Base-by-base conservation (phyloP, 2,888 invertebrate genomes). In the Steinernema hermaphroditum region DNA sequence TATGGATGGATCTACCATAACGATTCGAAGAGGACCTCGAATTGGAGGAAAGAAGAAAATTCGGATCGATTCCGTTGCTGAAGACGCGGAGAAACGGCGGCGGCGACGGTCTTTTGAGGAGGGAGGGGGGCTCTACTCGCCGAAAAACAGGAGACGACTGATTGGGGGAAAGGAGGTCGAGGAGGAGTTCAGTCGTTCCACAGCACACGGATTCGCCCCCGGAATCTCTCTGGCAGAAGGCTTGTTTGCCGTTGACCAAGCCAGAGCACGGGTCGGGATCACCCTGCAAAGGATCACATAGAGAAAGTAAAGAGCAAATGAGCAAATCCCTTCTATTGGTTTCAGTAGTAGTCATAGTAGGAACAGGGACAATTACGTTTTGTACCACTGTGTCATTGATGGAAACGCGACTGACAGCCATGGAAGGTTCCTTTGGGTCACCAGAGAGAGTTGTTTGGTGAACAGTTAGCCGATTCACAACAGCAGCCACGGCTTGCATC, bases 171-270 rank as follows among this genome's bases (percentile, higher is more conserved):
- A 27, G 54, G 16, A 54, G 14, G 6, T 24, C 22, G 24, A 54
- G 54, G 27, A 27, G 46, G 16, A 46, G 46, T 4, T 16, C 27
- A 2, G 54, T 54, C 24, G 27, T 54, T 6, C 54, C 54, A 27
- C 54, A 54, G 16, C 54, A 54, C 6, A 54, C 54, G 27, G 8
- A 27, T 24, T 54, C 54, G 27, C 54, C 54, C 24, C 54, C 54
- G 9, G 6, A 12, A 24, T 54, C 54, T 16, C 8, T 22, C 54
- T 54, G 54, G 54, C 54, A 54, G 12, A 19, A 4, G 6, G 54
- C 54, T 4, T 27, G 6, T 22, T 54, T 54, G 6, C 27, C 27
- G n/a, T 54, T 27, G 19, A 16, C 54, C 6, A 54, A 4, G 16
- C 27, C 27, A 2, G 24, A 16, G 19, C 54, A 54, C 6, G 54